These are phyloP conservation scores for Turritopsis rubra DNA, from an alignment of 30 jellyfish, hydroid and myxozoan genomes.

Conservation along the genomic window DNA sequence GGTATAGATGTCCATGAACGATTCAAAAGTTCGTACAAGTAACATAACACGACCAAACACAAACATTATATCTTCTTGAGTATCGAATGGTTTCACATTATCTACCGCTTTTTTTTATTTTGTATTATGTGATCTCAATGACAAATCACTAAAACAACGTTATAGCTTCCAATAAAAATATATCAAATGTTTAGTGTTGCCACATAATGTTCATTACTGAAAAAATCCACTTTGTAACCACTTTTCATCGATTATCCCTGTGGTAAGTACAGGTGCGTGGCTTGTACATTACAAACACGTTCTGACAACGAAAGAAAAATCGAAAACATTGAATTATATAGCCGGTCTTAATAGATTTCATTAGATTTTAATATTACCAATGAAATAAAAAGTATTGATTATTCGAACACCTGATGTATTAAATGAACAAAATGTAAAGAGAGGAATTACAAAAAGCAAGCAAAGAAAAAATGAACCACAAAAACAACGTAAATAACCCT, in stretches of 20 bases:
- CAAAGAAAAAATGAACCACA: not conserved
- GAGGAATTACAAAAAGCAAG: not conserved
- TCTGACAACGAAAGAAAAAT: not conserved
- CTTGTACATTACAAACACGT: not conserved
- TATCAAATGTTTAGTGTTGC: too few species aligned
- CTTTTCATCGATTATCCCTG: not conserved
- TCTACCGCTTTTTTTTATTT: too few species aligned
- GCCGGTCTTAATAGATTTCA: not conserved
- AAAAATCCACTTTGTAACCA: not conserved
- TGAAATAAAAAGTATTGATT: too few species aligned
- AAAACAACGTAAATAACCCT: not conserved
- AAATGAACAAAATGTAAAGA: not conserved
- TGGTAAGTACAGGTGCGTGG: not conserved
- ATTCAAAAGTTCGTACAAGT: too few species aligned
- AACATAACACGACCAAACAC: too few species aligned
- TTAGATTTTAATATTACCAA: not conserved
- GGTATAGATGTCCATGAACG: too few species aligned
- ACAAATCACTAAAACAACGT: too few species aligned
- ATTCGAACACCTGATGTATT: not conserved
- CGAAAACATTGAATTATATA: not conserved
- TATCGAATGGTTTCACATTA: too few species aligned
- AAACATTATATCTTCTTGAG: too few species aligned
- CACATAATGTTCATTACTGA: too few species aligned
- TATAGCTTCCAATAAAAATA: too few species aligned
- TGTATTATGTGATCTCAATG: too few species aligned